Evolutionary conservation across 1,140 invertebrate genomes (phyloP), one percentile per base, ranked within the genome.

Genomic region (Varroa destructor): DNA sequence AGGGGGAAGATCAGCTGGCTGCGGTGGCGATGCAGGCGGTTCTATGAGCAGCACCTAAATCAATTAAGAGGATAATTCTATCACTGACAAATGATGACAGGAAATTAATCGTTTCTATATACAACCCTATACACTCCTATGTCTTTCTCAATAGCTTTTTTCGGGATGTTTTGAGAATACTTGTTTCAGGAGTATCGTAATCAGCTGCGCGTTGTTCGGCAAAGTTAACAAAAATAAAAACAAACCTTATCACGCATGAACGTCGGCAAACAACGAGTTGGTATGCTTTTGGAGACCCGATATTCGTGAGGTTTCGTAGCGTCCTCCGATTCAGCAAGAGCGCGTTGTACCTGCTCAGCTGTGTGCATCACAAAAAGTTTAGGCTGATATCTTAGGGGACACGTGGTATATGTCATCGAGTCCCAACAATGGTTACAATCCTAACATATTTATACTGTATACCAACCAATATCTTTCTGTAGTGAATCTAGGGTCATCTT

Each of bases 231-330:
- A 8, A 51, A 51, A 40, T 36, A 67, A 25, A 25, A 25, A 25
- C 14, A n/a, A 36, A 67, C 61, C 61, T 67, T 67, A 12, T 67
- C 46, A 14, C 61, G 61, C 61, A 67, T 67, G 61, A 67, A 67
- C 10, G 40, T 12, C 4, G 61, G 61, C 61, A 67, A 40, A 46
- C 61, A 67, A 40, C 61, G 61, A 37, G 40, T 67, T 12, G 14
- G 40, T 2, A 67, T 37, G 40, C 40, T 10, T 46, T 40, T 12
- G 3, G 12, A 25, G 12, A 67, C 37, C 10, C 40, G 40, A 37
- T 67, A 67, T 40, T 67, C 61, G 61, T 67, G 61, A 1, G 12
- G 61, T 14, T 46, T 67, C 3, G 61, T 46, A 14, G 61, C 61
- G 1, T 12, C 46, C 61, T 67, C 40, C 2, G 61, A 67, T 43